Evolutionary conservation across 1,140 invertebrate species (phyloP).

Genomic region (Meloidogyne chitwoodi): DNA sequence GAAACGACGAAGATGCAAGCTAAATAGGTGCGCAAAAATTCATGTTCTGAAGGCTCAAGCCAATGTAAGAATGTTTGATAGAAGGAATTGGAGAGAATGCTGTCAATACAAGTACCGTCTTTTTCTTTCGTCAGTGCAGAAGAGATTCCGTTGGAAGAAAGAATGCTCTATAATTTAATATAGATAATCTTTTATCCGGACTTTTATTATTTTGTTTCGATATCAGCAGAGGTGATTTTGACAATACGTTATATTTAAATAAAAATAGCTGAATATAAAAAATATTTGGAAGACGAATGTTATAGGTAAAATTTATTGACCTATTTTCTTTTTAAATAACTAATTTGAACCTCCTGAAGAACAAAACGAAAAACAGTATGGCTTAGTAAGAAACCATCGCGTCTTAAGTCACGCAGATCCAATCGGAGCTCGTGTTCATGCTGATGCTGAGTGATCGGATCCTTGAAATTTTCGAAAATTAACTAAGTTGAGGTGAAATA

Average conservation of each 20-base stretch:
- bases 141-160: background rate
- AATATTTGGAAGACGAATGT: background rate
- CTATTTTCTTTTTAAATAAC: too few species aligned
- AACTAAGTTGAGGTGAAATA: background rate
- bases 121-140: background rate
- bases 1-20: constrained; percentile 50
- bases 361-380: constrained; percentile 46
- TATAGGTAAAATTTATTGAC: too few species aligned
- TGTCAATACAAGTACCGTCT: constrained; percentile 10
- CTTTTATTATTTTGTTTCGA: too few species aligned
- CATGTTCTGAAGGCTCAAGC: constrained; percentile 51
- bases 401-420: constrained; percentile 37
- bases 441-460: constrained; percentile 27
- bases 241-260: too few species aligned
- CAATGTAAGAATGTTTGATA: constrained; percentile 41
- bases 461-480: constrained; percentile 21
- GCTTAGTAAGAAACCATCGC: constrained; percentile 33
- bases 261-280: too few species aligned
- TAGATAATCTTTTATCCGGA: too few species aligned
- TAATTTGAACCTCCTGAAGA: constrained; percentile 32
- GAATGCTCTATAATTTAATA: constrained; percentile 20
- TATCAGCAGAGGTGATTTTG: too few species aligned
- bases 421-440: constrained; percentile 21
- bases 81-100: constrained; percentile 31
- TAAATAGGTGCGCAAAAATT: constrained; percentile 41